Conservation (phyloP, 2,797 vertebrate genomes). For the Otus scops region DNA sequence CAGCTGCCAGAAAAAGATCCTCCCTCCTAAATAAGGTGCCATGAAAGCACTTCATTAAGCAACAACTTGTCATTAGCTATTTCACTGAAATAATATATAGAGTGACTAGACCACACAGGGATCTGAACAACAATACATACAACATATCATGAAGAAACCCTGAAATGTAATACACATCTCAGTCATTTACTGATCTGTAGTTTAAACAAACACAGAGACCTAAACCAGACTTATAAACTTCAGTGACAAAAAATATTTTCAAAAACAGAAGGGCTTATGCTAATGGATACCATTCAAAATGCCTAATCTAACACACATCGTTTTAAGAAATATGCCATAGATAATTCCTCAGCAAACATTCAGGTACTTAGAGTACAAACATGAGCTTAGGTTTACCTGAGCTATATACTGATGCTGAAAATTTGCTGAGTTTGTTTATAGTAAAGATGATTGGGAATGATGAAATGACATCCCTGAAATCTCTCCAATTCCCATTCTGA, state of each 20-base stretch:
- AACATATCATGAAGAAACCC: background rate
- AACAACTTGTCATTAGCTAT: slow-evolving; percentile 26
- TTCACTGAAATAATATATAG: background rate
- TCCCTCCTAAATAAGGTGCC: slow-evolving; percentile 29
- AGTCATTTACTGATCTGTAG: background rate
- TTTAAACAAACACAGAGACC: slow-evolving; percentile 41
- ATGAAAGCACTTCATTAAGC: slow-evolving; percentile 30
- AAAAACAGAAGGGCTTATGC: background rate
- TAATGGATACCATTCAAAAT: background rate
- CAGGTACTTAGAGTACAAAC: background rate
- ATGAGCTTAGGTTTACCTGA: background rate
- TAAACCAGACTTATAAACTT: slow-evolving; percentile 19
- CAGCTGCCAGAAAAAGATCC: slow-evolving; percentile 14
- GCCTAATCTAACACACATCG: background rate
- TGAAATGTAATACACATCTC: slow-evolving; percentile 8
- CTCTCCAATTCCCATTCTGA: background rate
- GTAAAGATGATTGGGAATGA: slow-evolving; percentile 32
- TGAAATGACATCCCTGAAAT: slow-evolving; percentile 1
- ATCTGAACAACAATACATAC: background rate
- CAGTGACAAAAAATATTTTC: background rate
- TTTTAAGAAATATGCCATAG: background rate
- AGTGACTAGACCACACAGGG: slow-evolving; percentile 40
- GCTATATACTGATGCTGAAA: background rate
- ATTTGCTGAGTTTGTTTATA: slow-evolving; percentile 6
- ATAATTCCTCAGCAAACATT: slow-evolving; percentile 8